Conservation (phyloP, 2,113 vertebrate genomes). For the Progne subis region DNA sequence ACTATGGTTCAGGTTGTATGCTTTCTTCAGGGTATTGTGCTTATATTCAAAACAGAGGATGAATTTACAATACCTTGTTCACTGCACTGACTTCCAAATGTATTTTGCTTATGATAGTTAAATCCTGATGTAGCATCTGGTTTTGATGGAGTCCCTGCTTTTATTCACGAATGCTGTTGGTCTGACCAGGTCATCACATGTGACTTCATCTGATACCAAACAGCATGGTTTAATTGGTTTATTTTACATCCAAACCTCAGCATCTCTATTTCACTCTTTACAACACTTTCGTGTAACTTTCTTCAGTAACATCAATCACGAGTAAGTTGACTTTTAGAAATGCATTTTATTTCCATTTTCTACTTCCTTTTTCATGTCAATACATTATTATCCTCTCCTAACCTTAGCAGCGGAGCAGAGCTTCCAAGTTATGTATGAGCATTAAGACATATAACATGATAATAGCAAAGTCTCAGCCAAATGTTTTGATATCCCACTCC, state of each 20-base stretch:
- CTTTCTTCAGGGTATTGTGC: background rate
- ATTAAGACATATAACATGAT: background rate
- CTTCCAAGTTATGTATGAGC: background rate
- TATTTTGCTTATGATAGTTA: background rate
- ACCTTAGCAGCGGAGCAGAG: conserved; percentile 15
- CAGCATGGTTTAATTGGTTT: conserved; percentile 16
- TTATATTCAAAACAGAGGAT: background rate
- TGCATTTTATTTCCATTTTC: background rate
- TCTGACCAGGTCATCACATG: conserved; percentile 20
- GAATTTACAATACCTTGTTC: background rate
- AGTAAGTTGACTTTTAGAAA: background rate
- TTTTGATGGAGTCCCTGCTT: conserved; percentile 53
- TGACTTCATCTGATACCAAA: conserved; percentile 20
- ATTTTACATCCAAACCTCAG: conserved; percentile 8
- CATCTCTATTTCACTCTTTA: background rate
- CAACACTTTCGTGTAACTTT: background rate
- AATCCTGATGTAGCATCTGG: conserved; percentile 38
- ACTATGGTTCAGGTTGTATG: background rate
- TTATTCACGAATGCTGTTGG: background rate
- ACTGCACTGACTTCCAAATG: background rate
- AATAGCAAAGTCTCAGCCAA: background rate
- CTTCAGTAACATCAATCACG: background rate
- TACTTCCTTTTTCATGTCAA: background rate
- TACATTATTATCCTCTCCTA: background rate
- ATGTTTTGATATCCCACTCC: background rate